These are phyloP conservation scores for Pseudolaguvia tuberculata DNA, from an alignment of 2,113 vertebrate species.

Conservation along the genomic window DNA sequence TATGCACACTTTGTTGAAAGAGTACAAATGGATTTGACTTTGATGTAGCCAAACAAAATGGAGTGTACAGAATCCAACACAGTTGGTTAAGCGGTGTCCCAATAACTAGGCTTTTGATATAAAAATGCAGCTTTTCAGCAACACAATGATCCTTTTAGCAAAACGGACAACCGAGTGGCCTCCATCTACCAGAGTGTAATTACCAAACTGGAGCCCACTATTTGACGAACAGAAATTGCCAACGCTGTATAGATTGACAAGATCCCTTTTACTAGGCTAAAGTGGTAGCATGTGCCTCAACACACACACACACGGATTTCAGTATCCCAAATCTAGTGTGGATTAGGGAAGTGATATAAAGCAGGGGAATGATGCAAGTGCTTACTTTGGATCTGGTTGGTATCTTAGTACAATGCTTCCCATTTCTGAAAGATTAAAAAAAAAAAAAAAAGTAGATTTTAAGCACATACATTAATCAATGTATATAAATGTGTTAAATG, in stretches of 20 bases:
- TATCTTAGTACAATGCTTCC: conserved; percentile 94
- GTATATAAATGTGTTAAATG: no score
- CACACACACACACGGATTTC: conserved; percentile 1
- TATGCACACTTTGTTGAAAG: no score
- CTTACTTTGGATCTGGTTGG: conserved; percentile 84
- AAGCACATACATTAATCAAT: no score
- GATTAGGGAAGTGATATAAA: background rate
- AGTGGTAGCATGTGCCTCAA: conserved; percentile 20
- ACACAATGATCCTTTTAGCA: background rate
- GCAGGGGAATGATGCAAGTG: background rate
- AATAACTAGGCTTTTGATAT: no score
- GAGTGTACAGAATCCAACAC: no score
- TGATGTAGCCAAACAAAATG: no score
- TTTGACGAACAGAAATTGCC: conserved; percentile 18
- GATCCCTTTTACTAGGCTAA: conserved; percentile 27
- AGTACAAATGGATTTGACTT: no score
- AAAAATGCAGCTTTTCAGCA: background rate
- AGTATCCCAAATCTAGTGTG: background rate
- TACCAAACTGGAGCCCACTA: conserved; percentile 15
- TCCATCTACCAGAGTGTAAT: conserved; percentile 31
- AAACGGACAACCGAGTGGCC: conserved; percentile 27
- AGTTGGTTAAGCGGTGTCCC: no score
- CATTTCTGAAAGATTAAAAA: conserved; percentile 71
- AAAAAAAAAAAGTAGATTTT: background rate
- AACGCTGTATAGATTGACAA: conserved; percentile 27